These are phyloP conservation scores for Oxyruncus cristatus DNA, from an alignment of 2,113 vertebrate genomes.

Conservation along the genomic window DNA sequence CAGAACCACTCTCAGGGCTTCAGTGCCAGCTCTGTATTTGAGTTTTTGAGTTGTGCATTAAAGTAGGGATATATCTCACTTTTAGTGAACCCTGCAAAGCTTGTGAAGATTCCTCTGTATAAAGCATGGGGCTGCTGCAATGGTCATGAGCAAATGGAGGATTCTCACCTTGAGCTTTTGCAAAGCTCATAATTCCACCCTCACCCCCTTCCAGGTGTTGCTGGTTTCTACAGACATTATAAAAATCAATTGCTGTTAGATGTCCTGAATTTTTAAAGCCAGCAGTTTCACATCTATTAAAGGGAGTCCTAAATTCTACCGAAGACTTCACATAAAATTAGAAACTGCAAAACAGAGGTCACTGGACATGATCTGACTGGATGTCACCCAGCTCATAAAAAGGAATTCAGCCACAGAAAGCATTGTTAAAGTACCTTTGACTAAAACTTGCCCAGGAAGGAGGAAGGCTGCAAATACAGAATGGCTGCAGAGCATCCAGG, in stretches of 20 bases:
- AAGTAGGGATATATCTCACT: background rate
- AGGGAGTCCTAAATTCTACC: slow-evolving; percentile 12
- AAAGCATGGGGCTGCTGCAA: background rate
- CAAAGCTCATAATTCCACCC: background rate
- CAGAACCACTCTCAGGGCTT: background rate
- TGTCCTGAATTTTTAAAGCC: slow-evolving; percentile 24
- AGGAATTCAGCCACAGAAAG: background rate
- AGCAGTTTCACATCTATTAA: slow-evolving; percentile 14
- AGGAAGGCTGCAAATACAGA: background rate
- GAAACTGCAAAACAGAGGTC: slow-evolving; percentile 10
- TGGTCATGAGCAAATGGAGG: background rate
- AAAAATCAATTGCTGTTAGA: slow-evolving; percentile 29
- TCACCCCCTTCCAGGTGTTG: background rate
- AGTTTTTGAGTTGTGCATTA: background rate
- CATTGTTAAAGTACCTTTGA: background rate
- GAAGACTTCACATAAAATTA: slow-evolving; percentile 26
- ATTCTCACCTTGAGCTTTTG: background rate
- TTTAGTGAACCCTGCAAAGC: background rate
- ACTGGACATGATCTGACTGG: slow-evolving; percentile 16
- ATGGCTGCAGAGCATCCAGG: accelerated
- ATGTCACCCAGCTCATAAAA: slow-evolving; percentile 9
- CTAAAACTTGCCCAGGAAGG: background rate
- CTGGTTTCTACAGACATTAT: background rate
- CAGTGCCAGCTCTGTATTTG: background rate
- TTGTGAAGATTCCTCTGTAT: background rate